A percentile compares a stretch with the other conserved stretches of the same genome.
Evolutionary conservation across 1,140 invertebrate genomes (phyloP).

Genomic region (Hypothenemus hampei): DNA sequence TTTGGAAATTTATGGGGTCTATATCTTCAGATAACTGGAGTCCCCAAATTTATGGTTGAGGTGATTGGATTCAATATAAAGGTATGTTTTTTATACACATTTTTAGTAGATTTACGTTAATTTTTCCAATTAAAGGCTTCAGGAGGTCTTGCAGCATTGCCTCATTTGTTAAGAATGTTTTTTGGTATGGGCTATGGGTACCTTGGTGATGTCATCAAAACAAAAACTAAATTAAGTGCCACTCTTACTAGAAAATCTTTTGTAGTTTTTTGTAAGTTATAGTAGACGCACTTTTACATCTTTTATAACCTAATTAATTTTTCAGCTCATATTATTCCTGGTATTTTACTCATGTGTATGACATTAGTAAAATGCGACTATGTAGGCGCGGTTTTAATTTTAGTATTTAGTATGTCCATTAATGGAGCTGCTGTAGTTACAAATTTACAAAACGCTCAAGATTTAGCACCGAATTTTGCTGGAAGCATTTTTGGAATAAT

Average conservation of each 20-base stretch:
- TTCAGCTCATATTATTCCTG: constrained; percentile 67
- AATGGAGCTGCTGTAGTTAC: constrained; percentile 81
- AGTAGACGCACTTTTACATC: constrained; percentile 6
- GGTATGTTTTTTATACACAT: constrained; percentile 5
- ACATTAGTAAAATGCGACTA: constrained; percentile 64
- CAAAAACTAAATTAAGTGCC: constrained; percentile 53
- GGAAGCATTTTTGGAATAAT: constrained; percentile 70
- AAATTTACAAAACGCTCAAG: constrained; percentile 79
- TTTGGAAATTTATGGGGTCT: constrained; percentile 75
- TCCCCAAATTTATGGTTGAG: constrained; percentile 83
- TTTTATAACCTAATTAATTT: no score
- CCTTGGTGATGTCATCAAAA: constrained; percentile 59
- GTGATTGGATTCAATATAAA: constrained; percentile 77
- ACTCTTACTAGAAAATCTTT: constrained; percentile 65
- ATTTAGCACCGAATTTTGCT: constrained; percentile 76
- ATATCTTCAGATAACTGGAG: constrained; percentile 77
- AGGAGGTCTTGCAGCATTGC: constrained; percentile 64
- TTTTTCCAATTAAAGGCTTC: constrained; percentile 48
- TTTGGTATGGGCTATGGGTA: constrained; percentile 63
- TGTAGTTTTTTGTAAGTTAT: constrained; percentile 60
- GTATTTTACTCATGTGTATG: constrained; percentile 58
- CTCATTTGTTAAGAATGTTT: constrained; percentile 60
- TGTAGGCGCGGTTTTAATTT: constrained; percentile 56
- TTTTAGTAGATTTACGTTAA: neutral
- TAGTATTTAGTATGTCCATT: constrained; percentile 70